phyloP scores from a whole-genome alignment of 2,797 vertebrate species.

The Megalops cyprinoides region DNA sequence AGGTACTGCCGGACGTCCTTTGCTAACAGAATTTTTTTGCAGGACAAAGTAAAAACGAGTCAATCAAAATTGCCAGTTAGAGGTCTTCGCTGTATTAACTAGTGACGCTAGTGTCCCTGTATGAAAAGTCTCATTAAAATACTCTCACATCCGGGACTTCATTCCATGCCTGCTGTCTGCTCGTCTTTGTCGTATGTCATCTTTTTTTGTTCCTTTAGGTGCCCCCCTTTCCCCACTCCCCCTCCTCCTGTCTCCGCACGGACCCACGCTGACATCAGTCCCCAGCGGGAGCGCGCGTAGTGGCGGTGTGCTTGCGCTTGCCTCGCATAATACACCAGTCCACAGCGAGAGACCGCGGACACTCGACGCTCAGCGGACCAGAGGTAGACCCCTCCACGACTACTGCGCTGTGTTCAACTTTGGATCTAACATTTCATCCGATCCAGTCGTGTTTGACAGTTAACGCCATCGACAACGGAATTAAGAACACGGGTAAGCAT shows the following conservation, averaged over 20 bases:
- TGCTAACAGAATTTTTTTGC: too few relatives aligned
- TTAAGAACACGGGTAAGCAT: not conserved
- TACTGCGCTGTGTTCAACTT: not conserved
- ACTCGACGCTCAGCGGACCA: not conserved
- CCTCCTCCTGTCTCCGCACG: conserved; percentile 25
- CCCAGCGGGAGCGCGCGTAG: conserved; percentile 54
- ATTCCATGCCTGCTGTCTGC: too few relatives aligned
- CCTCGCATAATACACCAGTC: conserved; percentile 54
- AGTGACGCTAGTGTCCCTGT: too few relatives aligned
- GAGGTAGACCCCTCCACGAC: not conserved
- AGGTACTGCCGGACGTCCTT: not conserved
- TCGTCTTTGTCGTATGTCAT: too few relatives aligned
- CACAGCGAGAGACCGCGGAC: conserved; percentile 49
- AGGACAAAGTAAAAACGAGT: too few relatives aligned
- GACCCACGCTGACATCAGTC: conserved; percentile 48
- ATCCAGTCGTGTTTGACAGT: not conserved
- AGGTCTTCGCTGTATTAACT: too few relatives aligned
- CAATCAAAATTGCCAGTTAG: too few relatives aligned
- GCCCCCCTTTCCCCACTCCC: not conserved
- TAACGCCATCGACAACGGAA: not conserved
- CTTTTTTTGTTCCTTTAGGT: too few relatives aligned
- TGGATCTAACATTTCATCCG: not conserved
- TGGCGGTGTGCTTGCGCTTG: conserved; percentile 57
- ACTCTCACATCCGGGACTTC: too few relatives aligned
- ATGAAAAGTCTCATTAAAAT: too few relatives aligned